These are phyloP conservation scores for Harpalus rubripes DNA, from an alignment of 2,888 invertebrate species.

Conservation along the genomic window DNA sequence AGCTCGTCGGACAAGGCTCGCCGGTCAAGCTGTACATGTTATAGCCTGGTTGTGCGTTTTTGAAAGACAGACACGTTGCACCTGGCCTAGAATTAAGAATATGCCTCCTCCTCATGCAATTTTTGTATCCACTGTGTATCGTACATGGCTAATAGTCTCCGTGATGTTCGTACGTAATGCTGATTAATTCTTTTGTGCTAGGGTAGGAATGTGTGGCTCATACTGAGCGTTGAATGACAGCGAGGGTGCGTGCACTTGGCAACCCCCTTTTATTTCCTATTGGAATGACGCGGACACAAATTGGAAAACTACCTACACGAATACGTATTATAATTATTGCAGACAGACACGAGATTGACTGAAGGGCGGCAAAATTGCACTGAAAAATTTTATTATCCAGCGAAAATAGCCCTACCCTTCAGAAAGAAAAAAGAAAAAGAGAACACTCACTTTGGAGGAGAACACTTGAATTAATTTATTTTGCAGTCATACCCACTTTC, in stretches of 20 bases:
- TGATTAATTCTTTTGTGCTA: slow-evolving; percentile 62
- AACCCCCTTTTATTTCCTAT: slow-evolving; percentile 60
- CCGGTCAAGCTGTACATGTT: too few species aligned
- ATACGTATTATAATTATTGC: slow-evolving; percentile 33
- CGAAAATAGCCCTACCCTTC: background rate
- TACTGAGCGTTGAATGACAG: slow-evolving; percentile 31
- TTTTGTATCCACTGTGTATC: background rate
- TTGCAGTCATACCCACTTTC: too few species aligned
- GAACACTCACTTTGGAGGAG: too few species aligned
- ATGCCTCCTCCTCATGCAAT: background rate
- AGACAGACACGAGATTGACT: slow-evolving; percentile 18
- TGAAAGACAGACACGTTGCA: too few species aligned
- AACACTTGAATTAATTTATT: too few species aligned
- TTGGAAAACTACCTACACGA: slow-evolving; percentile 51
- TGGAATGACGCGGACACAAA: slow-evolving; percentile 40
- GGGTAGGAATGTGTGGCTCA: slow-evolving; percentile 1
- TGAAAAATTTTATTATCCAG: background rate
- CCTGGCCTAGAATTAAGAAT: too few species aligned
- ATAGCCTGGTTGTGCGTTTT: too few species aligned
- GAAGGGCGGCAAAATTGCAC: background rate
- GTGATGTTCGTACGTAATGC: slow-evolving; percentile 33
- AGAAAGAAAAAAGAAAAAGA: background rate
- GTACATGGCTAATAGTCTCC: background rate
- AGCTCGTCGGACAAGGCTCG: too few species aligned
- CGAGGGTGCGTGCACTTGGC: slow-evolving; percentile 52